These are phyloP conservation scores for Notarius quadriscutis DNA, from an alignment of 2,113 vertebrate species.

Conservation along the genomic window DNA sequence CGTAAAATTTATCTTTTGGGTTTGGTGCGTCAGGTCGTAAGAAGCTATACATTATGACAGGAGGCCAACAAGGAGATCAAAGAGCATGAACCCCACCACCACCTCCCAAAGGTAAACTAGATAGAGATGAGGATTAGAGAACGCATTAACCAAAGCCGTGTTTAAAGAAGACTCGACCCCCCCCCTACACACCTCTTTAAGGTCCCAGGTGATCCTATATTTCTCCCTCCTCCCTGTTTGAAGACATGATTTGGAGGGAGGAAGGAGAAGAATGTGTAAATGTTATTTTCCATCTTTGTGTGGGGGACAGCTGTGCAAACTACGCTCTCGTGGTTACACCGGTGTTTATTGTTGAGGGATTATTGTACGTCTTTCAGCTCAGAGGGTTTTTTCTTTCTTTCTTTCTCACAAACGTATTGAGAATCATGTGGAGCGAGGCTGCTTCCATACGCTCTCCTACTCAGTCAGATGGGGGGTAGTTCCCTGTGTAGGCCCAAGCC, in stretches of 20 bases:
- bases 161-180: conserved; percentile 53
- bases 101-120: conserved; percentile 50
- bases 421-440: conserved; percentile 26
- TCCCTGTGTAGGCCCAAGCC: conserved; percentile 34
- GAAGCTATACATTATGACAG: conserved; percentile 49
- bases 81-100: conserved; percentile 37
- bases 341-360: conserved; percentile 62
- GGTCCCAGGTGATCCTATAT: conserved; percentile 55
- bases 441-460: conserved; percentile 28
- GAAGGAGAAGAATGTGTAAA: conserved; percentile 55
- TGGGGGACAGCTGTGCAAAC: conserved; percentile 60
- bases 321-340: conserved; percentile 49
- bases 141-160: conserved; percentile 51
- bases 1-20: conserved; percentile 37
- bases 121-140: conserved; percentile 53
- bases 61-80: conserved; percentile 50
- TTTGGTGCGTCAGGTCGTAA: conserved; percentile 36
- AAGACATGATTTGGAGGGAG: conserved; percentile 38
- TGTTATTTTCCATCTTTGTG: conserved; percentile 60
- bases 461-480: conserved; percentile 24
- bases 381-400: conserved; percentile 9
- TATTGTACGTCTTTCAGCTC: conserved; percentile 51
- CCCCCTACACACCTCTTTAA: conserved; percentile 42
- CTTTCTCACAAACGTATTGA: conserved; percentile 43
- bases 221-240: conserved; percentile 44